Percentiles rank a stretch among this genome's conserved stretches.
Conservation (phyloP, 2,888 invertebrate species). For the Tetropium fuscum region DNA sequence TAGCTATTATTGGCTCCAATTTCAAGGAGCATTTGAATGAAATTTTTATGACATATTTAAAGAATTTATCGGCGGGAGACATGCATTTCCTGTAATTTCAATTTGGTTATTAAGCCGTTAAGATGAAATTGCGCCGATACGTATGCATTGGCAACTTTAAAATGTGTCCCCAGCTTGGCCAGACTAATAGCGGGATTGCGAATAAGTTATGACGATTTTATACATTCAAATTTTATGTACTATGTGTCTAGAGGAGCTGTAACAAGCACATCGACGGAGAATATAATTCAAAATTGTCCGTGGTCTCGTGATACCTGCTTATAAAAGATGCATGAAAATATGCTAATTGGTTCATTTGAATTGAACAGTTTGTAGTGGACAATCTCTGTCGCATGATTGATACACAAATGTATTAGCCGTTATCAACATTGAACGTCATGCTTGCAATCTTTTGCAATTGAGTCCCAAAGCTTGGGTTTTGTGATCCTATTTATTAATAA, state of each 20-base stretch:
- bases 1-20: slow-evolving; percentile 12
- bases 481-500: no score
- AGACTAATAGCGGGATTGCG: slow-evolving; percentile 15
- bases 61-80: slow-evolving; percentile 24
- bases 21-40: slow-evolving; percentile 21
- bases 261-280: slow-evolving; percentile 16
- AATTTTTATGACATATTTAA: slow-evolving; percentile 20
- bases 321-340: slow-evolving; percentile 24
- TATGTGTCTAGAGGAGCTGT: neutral
- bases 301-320: slow-evolving; percentile 5
- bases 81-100: slow-evolving; percentile 32
- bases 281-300: slow-evolving; percentile 21
- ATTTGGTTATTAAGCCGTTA: slow-evolving; percentile 27
- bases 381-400: neutral
- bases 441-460: no score
- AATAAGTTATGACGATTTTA: neutral
- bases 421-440: no score
- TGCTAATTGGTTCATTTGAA: slow-evolving; percentile 24
- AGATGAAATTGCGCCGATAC: slow-evolving; percentile 9
- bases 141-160: neutral
- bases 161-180: neutral
- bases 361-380: neutral
- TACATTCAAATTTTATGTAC: slow-evolving; percentile 13
- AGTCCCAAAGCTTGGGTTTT: no score
- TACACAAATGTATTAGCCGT: no score